Evolutionary conservation across 2,113 vertebrate species (phyloP).

Genomic region (Cyphomyrus discorhynchus): DNA sequence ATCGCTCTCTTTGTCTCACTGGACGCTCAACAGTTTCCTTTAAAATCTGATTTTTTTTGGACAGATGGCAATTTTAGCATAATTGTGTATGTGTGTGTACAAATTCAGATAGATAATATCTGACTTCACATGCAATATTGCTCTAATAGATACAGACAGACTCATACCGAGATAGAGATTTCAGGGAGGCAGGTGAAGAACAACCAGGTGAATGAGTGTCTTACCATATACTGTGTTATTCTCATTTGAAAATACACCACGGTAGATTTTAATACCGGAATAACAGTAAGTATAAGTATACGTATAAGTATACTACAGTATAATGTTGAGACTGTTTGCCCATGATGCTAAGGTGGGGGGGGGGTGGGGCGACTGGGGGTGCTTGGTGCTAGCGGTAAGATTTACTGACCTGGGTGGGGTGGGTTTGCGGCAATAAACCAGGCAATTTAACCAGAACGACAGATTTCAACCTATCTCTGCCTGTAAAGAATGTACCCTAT

Average conservation of each 20-base stretch:
- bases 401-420: not conserved
- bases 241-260: not conserved
- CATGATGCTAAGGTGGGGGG: not conserved
- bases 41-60: not conserved
- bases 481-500: too few species aligned
- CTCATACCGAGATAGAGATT: not conserved
- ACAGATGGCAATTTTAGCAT: not conserved
- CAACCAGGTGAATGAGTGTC: too few species aligned
- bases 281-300: not conserved
- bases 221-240: not conserved
- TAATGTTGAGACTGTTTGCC: not conserved
- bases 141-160: not conserved
- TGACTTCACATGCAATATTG: not conserved
- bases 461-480: not conserved
- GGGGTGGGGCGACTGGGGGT: too few species aligned
- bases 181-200: not conserved
- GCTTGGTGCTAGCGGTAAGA: not conserved
- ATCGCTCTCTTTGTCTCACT: not conserved
- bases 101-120: not conserved
- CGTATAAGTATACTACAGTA: not conserved
- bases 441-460: not conserved
- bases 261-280: not conserved
- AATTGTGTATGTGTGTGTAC: not conserved
- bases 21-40: not conserved
- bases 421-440: not conserved